phyloP scores from a whole-genome alignment of 2,113 vertebrate species.

The Labeo rohita region DNA sequence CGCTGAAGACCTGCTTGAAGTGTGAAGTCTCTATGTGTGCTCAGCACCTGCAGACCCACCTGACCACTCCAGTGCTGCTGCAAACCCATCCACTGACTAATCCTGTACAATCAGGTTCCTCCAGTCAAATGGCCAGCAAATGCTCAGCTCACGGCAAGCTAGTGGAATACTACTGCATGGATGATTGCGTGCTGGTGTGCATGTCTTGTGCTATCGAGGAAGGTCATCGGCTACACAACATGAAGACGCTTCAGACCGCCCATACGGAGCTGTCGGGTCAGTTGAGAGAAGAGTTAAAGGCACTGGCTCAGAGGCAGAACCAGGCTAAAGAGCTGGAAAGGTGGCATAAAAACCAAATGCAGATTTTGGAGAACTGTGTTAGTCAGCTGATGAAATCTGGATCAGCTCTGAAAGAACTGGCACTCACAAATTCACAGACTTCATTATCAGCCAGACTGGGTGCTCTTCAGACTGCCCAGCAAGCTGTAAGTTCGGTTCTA shows the following conservation, averaged over 20 bases:
- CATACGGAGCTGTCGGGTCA: conserved; percentile 65
- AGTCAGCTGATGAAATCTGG: conserved; percentile 62
- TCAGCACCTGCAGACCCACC: conserved; percentile 72
- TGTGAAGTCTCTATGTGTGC: conserved; percentile 76
- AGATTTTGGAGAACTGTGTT: conserved; percentile 42
- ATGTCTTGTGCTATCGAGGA: conserved; percentile 63
- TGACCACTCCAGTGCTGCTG: conserved; percentile 65
- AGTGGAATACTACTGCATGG: conserved; percentile 74
- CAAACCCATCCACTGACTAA: conserved; percentile 72
- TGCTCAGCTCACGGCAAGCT: conserved; percentile 69
- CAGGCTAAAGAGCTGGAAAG: conserved; percentile 55
- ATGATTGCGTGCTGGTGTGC: conserved; percentile 64
- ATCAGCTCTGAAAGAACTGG: conserved; percentile 54
- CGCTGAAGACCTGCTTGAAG: conserved; percentile 73
- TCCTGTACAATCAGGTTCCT: conserved; percentile 39
- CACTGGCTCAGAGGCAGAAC: conserved; percentile 39
- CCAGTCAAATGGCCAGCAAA: conserved; percentile 53
- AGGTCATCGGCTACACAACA: conserved; percentile 67
- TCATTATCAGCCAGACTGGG: conserved; percentile 64
- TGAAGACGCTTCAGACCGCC: conserved; percentile 70
- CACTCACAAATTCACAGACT: conserved; percentile 58
- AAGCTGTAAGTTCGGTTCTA: conserved; percentile 60
- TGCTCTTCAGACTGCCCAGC: conserved; percentile 57
- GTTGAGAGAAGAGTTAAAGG: conserved; percentile 55
- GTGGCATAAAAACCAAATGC: conserved; percentile 61